Conservation (phyloP, 2,113 vertebrate genomes). For the Halcyon malimbica region DNA sequence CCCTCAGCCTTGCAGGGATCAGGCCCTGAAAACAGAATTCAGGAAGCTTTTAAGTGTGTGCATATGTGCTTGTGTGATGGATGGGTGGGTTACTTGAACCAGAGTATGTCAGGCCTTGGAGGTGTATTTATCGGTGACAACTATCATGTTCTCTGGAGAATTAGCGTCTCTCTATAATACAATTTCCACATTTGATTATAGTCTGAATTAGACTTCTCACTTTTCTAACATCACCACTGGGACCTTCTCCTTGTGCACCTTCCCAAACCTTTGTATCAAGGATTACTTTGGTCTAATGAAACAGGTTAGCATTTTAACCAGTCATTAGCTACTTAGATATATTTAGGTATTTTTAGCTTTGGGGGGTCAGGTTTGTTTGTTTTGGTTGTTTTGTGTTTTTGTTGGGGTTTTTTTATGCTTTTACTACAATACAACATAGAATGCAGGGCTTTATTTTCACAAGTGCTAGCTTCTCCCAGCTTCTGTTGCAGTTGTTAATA, state of each 20-base stretch:
- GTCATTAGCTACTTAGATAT: background rate
- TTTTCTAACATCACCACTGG: background rate
- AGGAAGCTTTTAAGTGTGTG: background rate
- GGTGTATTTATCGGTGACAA: background rate
- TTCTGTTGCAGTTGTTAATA: background rate
- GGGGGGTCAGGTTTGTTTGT: background rate
- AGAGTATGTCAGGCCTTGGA: slow-evolving; percentile 15
- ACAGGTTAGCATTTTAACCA: background rate
- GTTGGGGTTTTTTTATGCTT: background rate
- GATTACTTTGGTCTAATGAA: background rate
- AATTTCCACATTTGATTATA: background rate
- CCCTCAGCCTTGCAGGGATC: background rate
- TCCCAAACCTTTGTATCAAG: background rate
- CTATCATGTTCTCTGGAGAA: slow-evolving; percentile 24
- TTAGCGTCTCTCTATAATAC: background rate
- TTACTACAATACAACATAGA: background rate
- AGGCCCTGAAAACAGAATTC: background rate
- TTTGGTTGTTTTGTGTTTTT: background rate
- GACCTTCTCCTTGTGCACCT: background rate
- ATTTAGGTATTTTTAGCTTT: background rate
- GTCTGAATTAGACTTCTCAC: background rate
- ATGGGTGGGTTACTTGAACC: slow-evolving; percentile 11
- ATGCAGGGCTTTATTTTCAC: background rate
- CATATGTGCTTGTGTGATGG: background rate
- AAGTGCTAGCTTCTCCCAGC: background rate